Base-by-base conservation (phyloP, 1,140 invertebrate genomes). In the Tetramorium alpestre region DNA sequence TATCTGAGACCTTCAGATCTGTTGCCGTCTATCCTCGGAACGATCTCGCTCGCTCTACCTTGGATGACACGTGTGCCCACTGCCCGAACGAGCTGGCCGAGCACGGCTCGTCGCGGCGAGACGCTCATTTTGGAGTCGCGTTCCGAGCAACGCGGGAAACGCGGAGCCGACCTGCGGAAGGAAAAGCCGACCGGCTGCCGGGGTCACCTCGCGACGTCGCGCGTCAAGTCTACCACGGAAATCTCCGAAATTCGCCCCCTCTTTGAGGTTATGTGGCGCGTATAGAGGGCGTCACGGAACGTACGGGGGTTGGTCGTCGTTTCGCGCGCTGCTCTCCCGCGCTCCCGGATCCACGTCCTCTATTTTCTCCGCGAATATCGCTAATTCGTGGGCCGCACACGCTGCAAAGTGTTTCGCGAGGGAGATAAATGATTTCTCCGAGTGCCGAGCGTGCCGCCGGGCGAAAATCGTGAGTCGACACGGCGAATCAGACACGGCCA, bases 311-410 rank as follows among this genome's bases (percentile, higher is more conserved):
- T 94, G 94, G 93, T 94, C 93, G 87, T 91, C 84, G 90, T 94
- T 95, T 95, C 94, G 94, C 95, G 94, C 95, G 94, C 94, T 93
- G 87, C 87, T 91, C 92, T 95, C 95, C 94, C 94, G 94, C 94
- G 94, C 94, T 93, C 89, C 75, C 82, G 77, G 58, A 89, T 80
- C 76, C 86, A 90, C 90, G 86, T 90, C 89, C 82, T 75, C 82
- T 82, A 90, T 93, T 93, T 93, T 92, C 80, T 10, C 8, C 33
- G 81, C 33, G 86, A 76, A 87, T 84, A 90, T 87, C 88, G 65
- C 28, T 22, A 33, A 73, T 73, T 84, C 47, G 76, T 73, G 72
- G 47, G 67, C 54, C 41, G 44, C 6, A 1, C 65, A 44, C 49
- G 54, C 49, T 22, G 60, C 65, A 75, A 67, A 75, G 41, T 47